Percentiles rank a stretch among this genome's conserved stretches.
Evolutionary conservation across 2,797 vertebrate genomes (phyloP).

Genomic region (Argentina silus): DNA sequence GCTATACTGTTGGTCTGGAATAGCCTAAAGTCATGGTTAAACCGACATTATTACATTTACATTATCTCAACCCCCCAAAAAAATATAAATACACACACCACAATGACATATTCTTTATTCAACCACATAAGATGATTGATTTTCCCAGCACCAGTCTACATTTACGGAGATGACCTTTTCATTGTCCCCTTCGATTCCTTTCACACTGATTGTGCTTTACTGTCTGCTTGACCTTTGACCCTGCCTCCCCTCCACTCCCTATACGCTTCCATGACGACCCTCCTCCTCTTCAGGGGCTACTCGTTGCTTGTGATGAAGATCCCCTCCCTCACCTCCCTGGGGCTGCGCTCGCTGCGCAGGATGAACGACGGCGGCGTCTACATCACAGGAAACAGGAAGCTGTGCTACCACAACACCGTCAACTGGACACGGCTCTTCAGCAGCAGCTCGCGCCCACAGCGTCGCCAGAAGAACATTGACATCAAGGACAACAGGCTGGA

Average conservation of each 20-base stretch:
- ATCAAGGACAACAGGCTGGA: constrained; percentile 79
- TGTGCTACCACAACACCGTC: constrained; percentile 88
- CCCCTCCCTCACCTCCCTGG: constrained; percentile 85
- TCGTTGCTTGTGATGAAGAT: constrained; percentile 89
- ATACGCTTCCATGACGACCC: background rate
- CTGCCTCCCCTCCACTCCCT: too few relatives aligned
- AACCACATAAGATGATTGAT: background rate
- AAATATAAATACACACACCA: too few relatives aligned
- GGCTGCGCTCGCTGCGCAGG: constrained; percentile 85
- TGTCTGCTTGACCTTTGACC: background rate
- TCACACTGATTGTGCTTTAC: background rate
- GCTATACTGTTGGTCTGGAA: too few relatives aligned
- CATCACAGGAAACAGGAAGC: constrained; percentile 86
- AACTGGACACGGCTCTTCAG: constrained; percentile 86
- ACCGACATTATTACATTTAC: too few relatives aligned
- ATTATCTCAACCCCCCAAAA: too few relatives aligned
- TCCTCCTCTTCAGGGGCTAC: constrained; percentile 77
- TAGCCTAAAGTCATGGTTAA: too few relatives aligned
- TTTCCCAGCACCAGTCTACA: background rate
- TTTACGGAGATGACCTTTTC: background rate
- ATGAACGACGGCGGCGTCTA: constrained; percentile 88
- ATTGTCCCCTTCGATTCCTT: background rate
- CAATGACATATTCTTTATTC: background rate
- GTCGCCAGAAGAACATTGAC: constrained; percentile 66
- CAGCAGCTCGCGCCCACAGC: constrained; percentile 40